Conservation (phyloP, 2,888 invertebrate species). For the Phyto melanocephala region DNA sequence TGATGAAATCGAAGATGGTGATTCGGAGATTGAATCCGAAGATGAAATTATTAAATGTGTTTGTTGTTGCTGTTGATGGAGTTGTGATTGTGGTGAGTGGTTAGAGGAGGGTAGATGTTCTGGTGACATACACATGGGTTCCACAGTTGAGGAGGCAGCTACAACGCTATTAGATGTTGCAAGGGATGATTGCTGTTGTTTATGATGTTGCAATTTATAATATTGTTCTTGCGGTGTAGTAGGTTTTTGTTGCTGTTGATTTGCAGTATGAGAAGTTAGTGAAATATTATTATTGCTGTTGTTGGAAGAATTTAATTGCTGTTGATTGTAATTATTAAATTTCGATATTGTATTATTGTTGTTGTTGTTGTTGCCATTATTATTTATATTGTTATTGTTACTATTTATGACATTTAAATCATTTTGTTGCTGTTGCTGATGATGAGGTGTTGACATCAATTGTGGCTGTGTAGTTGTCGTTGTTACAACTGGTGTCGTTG, state of each 20-base stretch:
- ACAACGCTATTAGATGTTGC: slow-evolving; percentile 56
- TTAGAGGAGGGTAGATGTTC: slow-evolving; percentile 71
- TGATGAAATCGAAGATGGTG: slow-evolving; percentile 68
- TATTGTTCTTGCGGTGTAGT: slow-evolving; percentile 63
- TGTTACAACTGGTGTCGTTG: slow-evolving; percentile 43
- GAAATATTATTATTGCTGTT: slow-evolving; percentile 65
- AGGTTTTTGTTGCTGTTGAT: slow-evolving; percentile 67
- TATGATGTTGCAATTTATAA: slow-evolving; percentile 58
- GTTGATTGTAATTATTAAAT: slow-evolving; percentile 63
- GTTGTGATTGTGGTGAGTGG: slow-evolving; percentile 47
- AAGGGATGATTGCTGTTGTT: slow-evolving; percentile 61
- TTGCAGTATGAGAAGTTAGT: slow-evolving; percentile 63
- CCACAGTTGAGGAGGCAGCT: slow-evolving; percentile 68
- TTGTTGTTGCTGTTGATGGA: slow-evolving; percentile 59
- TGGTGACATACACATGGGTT: slow-evolving; percentile 77
- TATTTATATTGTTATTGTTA: slow-evolving; percentile 69
- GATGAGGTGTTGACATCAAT: slow-evolving; percentile 61
- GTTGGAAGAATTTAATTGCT: slow-evolving; percentile 68
- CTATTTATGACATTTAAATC: slow-evolving; percentile 73
- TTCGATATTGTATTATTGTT: slow-evolving; percentile 63
- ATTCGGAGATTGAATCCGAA: slow-evolving; percentile 62
- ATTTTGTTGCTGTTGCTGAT: slow-evolving; percentile 62
- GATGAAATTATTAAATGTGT: slow-evolving; percentile 68
- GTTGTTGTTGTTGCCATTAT: slow-evolving; percentile 50
- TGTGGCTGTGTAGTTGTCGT: slow-evolving; percentile 55